Base-by-base conservation (phyloP, 2,888 invertebrate species). In the Hirtodrosophila histrioides region DNA sequence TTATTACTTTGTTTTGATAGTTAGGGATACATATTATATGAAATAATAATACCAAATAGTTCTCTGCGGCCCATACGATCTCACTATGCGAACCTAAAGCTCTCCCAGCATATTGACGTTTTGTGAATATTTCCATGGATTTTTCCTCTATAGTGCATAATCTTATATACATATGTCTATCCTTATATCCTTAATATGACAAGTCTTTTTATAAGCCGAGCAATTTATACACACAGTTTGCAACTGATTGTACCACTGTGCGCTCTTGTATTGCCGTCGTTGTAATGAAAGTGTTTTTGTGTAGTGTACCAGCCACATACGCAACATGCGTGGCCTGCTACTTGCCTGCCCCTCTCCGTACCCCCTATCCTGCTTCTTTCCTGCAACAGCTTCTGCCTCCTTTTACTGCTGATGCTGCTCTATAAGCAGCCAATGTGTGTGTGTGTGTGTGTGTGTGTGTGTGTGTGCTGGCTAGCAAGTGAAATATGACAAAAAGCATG, bases 401-500 rank as follows among this genome's bases (percentile, higher is more conserved):
- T 48, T 70, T 60, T 57, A 58, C 45, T 75, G 57, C 46, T 48
- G 71, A 70, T 44, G 57, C 71, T 70, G 66, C 60, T 57, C 64
- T 36, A 46, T 53, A 51, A 66, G 66, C 66, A 54, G 49, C 54
- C 54, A 50, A 50, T 63, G 58, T 58, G 45, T 39, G 48, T 29
- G 9, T 31, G 10, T 39, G 31, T 8, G 5, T 46, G 48, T 31
- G 10, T 39, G 33, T 45, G 51, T 39, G 41, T 27, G 36, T 37
- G 41, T 17, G 53, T 44, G 36, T 51, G 53, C 49, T 62, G 60
- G 77, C 53, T 49, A 60, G 67, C 79, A 54, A 37, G 72, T 88
- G 81, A 88, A 88, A 86, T 82, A 82, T 88, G 88, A 88, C 87
- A 88, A 88, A 88, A 82, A 88, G 74, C 75, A 84, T 86, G 81